Percentiles rank a stretch among this genome's conserved stretches.
phyloP scores from a whole-genome alignment of 2,113 vertebrate species.

The Dendropsophus ebraccatus region DNA sequence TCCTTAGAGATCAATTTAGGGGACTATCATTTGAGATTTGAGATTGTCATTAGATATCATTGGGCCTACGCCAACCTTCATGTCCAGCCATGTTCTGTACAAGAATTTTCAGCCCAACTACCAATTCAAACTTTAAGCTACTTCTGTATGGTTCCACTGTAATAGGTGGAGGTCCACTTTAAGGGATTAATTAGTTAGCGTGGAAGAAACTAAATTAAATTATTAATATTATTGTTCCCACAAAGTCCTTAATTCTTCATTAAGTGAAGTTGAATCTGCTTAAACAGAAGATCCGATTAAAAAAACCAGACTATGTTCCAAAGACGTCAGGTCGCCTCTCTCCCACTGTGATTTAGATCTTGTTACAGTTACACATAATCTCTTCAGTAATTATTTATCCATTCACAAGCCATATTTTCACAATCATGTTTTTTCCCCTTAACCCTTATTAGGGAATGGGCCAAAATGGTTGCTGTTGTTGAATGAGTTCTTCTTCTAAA shows the following conservation, averaged over 20 bases:
- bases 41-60: too few species aligned
- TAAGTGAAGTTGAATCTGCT: constrained; percentile 37
- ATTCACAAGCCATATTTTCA: constrained; percentile 17
- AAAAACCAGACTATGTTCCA: constrained; percentile 26
- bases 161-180: neutral
- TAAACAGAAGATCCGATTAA: constrained; percentile 41
- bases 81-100: neutral
- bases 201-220: neutral
- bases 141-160: neutral
- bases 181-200: neutral
- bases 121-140: neutral
- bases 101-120: neutral
- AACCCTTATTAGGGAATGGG: neutral
- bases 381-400: constrained; percentile 30
- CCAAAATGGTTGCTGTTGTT: neutral
- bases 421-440: neutral
- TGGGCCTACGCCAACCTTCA: neutral
- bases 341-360: constrained; percentile 35
- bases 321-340: neutral
- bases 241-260: constrained; percentile 29
- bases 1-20: too few species aligned
- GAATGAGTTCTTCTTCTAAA: neutral
- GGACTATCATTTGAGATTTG: too few species aligned
- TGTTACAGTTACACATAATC: constrained; percentile 22
- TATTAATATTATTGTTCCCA: constrained; percentile 22